Conservation (phyloP, 2,113 vertebrate genomes). For the Thunnus thynnus region DNA sequence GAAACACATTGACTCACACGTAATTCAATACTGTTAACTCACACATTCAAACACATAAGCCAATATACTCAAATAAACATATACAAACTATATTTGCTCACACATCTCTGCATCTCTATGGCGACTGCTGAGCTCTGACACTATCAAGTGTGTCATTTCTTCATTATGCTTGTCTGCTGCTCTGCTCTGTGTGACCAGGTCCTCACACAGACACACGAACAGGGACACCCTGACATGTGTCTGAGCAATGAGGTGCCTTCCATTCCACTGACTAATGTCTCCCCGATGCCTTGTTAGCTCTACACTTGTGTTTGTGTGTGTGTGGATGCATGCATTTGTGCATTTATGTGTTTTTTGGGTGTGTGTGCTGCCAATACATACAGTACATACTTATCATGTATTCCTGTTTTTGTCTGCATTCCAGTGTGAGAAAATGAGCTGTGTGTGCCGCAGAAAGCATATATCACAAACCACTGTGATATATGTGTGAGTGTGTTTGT, state of each 20-base stretch:
- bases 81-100: constrained; percentile 14
- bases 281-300: constrained; percentile 43
- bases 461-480: background rate
- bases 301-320: background rate
- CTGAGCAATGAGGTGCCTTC: constrained; percentile 18
- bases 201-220: constrained; percentile 3
- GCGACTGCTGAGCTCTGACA: constrained; percentile 27
- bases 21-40: constrained; percentile 30
- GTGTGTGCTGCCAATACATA: background rate
- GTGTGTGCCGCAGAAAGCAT: background rate
- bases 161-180: constrained; percentile 7
- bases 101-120: background rate
- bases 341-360: background rate
- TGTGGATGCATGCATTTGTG: background rate
- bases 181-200: constrained; percentile 2
- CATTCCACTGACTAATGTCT: constrained; percentile 45
- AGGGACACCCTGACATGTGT: background rate
- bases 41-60: constrained; percentile 45
- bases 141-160: constrained; percentile 6
- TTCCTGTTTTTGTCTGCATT: background rate
- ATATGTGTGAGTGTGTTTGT: constrained; percentile 11
- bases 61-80: constrained; percentile 35
- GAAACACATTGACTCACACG: background rate
- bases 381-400: background rate
- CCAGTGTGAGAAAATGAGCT: background rate